phyloP scores from a whole-genome alignment of 1,140 invertebrate genomes.

The Macrosteles quadrilineatus region DNA sequence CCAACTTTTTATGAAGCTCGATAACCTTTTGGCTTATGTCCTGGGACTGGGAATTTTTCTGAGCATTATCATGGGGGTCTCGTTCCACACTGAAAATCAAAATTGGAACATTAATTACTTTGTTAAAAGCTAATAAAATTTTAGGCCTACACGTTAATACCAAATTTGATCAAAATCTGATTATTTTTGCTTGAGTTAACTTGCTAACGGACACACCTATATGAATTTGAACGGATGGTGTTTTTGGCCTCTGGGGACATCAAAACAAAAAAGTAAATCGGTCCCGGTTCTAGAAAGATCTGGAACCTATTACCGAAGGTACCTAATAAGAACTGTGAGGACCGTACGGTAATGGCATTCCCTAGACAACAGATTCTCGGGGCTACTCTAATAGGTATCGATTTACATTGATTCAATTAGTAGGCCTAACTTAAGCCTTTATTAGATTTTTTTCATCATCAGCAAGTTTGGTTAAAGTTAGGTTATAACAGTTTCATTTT shows the following conservation, averaged over 20 bases:
- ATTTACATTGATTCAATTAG: not conserved
- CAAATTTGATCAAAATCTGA: too few species aligned
- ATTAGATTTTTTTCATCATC: too few species aligned
- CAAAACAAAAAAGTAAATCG: too few species aligned
- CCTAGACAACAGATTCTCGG: not conserved
- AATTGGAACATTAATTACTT: constrained; percentile 14
- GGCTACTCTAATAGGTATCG: not conserved
- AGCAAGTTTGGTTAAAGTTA: too few species aligned
- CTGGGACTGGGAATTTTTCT: constrained; percentile 75
- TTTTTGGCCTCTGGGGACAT: too few species aligned
- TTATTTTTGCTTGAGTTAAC: too few species aligned
- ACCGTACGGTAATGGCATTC: too few species aligned
- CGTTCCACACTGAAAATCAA: constrained; percentile 78
- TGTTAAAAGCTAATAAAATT: not conserved
- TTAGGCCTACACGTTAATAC: not conserved
- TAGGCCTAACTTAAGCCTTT: too few species aligned
- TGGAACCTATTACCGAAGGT: not conserved
- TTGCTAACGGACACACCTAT: too few species aligned
- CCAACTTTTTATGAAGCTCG: constrained; percentile 86
- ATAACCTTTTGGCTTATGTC: constrained; percentile 74
- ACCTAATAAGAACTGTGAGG: not conserved
- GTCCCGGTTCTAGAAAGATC: not conserved
- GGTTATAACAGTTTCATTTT: too few species aligned
- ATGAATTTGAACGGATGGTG: too few species aligned
- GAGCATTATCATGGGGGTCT: constrained; percentile 81